phyloP scores from a whole-genome alignment of 2,113 vertebrate species.

The Sinocyclocheilus anophthalmus region DNA sequence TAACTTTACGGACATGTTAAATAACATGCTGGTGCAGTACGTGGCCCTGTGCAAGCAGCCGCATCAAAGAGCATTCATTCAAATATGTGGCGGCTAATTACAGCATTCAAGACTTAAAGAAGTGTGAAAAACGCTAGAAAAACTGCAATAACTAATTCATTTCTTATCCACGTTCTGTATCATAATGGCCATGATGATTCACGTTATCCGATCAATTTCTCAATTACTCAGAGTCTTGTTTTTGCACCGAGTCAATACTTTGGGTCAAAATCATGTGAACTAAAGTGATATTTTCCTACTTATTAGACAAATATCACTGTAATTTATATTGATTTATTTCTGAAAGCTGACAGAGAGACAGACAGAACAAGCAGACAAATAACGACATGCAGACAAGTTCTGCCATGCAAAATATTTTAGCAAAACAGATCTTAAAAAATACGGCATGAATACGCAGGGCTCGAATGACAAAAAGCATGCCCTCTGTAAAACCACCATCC shows the following conservation, averaged over 20 bases:
- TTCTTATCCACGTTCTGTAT: neutral
- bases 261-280: conserved; percentile 40
- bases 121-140: neutral
- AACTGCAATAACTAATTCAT: neutral
- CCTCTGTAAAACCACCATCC: neutral
- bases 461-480: neutral
- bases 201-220: neutral
- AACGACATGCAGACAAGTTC: no score
- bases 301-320: conserved; percentile 21
- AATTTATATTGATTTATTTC: conserved; percentile 37
- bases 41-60: neutral
- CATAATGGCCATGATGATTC: neutral
- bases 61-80: conserved; percentile 15
- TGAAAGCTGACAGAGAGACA: neutral
- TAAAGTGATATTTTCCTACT: conserved; percentile 31
- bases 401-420: neutral
- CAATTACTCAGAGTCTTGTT: conserved; percentile 1
- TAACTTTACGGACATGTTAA: conserved; percentile 4
- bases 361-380: neutral
- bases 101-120: neutral
- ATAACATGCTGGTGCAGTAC: neutral
- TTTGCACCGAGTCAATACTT: neutral
- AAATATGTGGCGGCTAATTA: neutral
- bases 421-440: neutral
- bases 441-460: no score